These are phyloP conservation scores for Himalopsyche kuldschensis DNA, from an alignment of 2,888 invertebrate genomes.

Conservation along the genomic window DNA sequence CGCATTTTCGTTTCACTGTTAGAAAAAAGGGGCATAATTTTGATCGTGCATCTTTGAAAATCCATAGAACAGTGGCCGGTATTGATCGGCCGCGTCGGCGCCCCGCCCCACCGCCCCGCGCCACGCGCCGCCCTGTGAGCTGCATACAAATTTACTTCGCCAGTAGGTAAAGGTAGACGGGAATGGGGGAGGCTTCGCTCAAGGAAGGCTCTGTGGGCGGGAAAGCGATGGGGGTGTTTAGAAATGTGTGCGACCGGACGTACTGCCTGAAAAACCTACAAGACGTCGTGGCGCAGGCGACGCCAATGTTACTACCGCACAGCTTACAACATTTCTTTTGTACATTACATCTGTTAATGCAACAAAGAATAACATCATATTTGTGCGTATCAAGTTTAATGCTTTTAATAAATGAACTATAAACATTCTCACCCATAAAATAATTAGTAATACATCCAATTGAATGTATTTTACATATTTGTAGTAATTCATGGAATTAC, in stretches of 20 bases:
- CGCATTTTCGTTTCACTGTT: not conserved
- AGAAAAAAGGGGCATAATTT: slow-evolving; percentile 17
- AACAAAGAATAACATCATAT: too few species aligned
- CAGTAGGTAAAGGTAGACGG: slow-evolving; percentile 17
- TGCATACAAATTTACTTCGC: slow-evolving; percentile 37
- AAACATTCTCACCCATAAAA: too few species aligned
- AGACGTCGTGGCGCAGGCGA: not conserved
- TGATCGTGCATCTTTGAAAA: slow-evolving; percentile 37
- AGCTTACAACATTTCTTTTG: too few species aligned
- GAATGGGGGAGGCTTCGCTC: not conserved
- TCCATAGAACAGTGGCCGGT: slow-evolving; percentile 39
- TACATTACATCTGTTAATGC: too few species aligned
- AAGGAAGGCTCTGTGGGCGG: not conserved
- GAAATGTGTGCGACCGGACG: slow-evolving; percentile 26
- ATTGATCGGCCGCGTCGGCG: slow-evolving; percentile 35
- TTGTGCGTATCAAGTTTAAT: too few species aligned
- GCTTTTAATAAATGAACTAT: too few species aligned
- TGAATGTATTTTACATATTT: too few species aligned
- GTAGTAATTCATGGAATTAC: too few species aligned
- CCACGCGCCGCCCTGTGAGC: slow-evolving; percentile 27
- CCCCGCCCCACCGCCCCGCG: slow-evolving; percentile 10
- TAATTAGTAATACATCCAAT: too few species aligned
- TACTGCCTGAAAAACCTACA: slow-evolving; percentile 8
- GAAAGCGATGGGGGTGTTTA: slow-evolving; percentile 2
- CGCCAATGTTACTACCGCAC: too few species aligned